Evolutionary conservation across 2,888 invertebrate genomes (phyloP), one percentile per base, ranked within the genome.

Genomic region (Tortrix viridana): DNA sequence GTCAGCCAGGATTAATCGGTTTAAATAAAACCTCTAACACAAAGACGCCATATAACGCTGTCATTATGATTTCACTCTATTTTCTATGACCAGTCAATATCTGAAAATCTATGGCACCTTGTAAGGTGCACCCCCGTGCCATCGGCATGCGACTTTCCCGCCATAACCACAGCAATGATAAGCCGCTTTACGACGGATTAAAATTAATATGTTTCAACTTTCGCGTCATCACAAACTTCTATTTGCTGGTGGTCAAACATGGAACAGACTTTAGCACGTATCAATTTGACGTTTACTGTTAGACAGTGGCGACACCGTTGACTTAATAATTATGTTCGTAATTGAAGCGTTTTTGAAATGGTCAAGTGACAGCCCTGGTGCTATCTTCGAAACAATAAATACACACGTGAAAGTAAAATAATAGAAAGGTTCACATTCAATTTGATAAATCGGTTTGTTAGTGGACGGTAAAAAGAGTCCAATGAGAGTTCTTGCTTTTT

Each of bases 361-460:
- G 61, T 46, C 7, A 20, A 60, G 57, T 49, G 56, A 47, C 57
- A 50, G 57, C 68, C 66, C 59, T 61, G 19, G 16, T 54, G 62
- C 64, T 65, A 60, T 56, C 56, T 53, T 32, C 44, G 60, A 58
- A 63, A 65, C 68, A 67, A 69, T 69, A 69, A 67, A 68, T 68
- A 67, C 67, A 67, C 65, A 66, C 66, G 67, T 66, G 67, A 68
- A 68, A 65, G 62, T 56, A 23, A 48, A 67, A 63, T 64, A 46
- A 66, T 66, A 66, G 64, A 64, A 63, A 60, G 67, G 67, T 68
- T 58, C 60, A 67, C 61, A 69, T 66, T 61, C 65, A 66, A 57
- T 61, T 68, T 62, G 61, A 65, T 66, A 61, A 62, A 69, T 64
- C 58, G 66, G 58, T 46, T 55, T 60, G 52, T 48, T 52, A 62